Conservation (phyloP, 2,113 vertebrate genomes). For the Mus spicilegus region DNA sequence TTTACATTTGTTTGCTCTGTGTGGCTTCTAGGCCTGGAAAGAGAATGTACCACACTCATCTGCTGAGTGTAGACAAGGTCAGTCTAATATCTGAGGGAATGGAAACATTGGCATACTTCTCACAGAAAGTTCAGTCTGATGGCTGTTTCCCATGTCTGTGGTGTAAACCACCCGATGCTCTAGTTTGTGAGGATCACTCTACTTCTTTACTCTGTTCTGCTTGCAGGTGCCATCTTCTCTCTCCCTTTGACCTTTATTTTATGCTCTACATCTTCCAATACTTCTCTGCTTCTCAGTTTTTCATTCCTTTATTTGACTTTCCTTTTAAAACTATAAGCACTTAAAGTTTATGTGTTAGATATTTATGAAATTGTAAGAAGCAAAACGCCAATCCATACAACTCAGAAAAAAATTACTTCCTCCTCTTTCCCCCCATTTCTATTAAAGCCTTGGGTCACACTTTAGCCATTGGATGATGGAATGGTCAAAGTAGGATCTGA, state of each 20-base stretch:
- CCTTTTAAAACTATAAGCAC: neutral
- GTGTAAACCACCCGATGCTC: fast-evolving
- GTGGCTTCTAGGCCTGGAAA: neutral
- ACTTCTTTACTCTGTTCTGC: neutral
- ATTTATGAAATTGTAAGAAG: neutral
- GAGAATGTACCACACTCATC: neutral
- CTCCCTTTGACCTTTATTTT: neutral
- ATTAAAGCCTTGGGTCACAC: neutral
- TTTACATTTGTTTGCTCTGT: neutral
- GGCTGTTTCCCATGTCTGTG: neutral
- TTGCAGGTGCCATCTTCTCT: neutral
- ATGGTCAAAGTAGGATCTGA: neutral
- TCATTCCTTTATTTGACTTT: neutral
- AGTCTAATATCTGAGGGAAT: neutral
- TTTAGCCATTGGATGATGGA: neutral
- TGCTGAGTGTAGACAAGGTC: neutral
- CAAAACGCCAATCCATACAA: neutral
- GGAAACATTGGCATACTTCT: neutral
- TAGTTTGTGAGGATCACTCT: neutral
- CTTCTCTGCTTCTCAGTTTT: neutral
- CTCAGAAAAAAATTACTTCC: neutral
- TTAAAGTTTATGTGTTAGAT: neutral
- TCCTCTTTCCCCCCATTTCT: neutral
- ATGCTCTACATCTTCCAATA: neutral
- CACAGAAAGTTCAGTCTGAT: neutral